Base-by-base conservation (phyloP, 2,888 invertebrate genomes). In the Melanchra persicariae region DNA sequence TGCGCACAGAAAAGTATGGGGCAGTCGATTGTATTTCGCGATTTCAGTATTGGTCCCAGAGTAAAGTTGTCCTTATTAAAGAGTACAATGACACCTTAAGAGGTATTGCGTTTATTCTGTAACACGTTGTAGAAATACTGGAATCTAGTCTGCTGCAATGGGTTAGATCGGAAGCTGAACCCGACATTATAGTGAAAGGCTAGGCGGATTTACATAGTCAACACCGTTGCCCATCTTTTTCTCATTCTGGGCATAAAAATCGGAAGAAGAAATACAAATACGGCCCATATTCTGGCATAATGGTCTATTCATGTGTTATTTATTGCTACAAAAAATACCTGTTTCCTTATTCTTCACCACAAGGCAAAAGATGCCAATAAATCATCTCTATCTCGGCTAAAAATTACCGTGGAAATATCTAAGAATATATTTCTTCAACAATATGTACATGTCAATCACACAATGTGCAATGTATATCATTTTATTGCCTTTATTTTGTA, bases 401-500 rank as follows among this genome's bases (percentile, higher is more conserved):
- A 67, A 68, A 67, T 63, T 80, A 63, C 51, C 70, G 57, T 60
- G 80, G 64, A 80, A 76, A 71, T 66, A 70, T 80, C 43, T 59
- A 24, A 71, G 61, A 69, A 75, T 77, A 84, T 77, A 66, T 77
- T 79, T 78, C 70, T 63, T 68, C 45, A 62, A 37, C 85, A 83
- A 85, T 81, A 82, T 84, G 75, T 86, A 69, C 63, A 47, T 76
- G 83, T 88, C 86, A 85, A 81, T 87, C 83, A 83, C 83, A 84
- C 62, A 66, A 74, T 83, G 79, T 80, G 81, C 81, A 84, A 74
- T 81, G 82, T 84, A 70, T 79, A 84, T 85, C 81, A 85, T 87
- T 87, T 86, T 85, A 84, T 85, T 84, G 82, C 80, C 81, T 85
- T 83, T 87, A 88, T 85, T 84, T 82, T 85, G 82, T 82, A 80